Evolutionary conservation across 1,140 invertebrate species (phyloP).

Genomic region (Vollenhovia emeryi): DNA sequence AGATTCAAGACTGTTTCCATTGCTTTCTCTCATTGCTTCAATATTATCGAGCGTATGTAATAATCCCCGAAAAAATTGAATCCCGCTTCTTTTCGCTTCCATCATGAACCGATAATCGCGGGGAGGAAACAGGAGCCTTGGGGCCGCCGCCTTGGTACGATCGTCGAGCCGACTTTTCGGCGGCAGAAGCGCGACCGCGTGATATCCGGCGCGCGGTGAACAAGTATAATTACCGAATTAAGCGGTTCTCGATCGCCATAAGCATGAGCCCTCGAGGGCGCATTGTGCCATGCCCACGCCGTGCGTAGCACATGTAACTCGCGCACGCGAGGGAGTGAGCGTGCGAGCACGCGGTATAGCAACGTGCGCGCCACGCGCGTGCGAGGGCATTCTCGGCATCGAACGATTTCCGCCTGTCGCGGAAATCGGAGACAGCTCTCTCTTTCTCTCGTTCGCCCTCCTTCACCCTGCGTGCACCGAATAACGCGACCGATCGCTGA

Average conservation of each 20-base stretch:
- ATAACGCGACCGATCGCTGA: slow-evolving; percentile 31
- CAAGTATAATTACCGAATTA: slow-evolving; percentile 46
- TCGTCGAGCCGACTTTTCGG: not conserved
- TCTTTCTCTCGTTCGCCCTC: not conserved
- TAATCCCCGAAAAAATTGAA: not conserved
- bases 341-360: slow-evolving; percentile 19
- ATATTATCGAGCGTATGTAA: not conserved
- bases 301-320: not conserved
- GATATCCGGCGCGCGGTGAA: not conserved
- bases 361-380: slow-evolving; percentile 11
- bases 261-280: not conserved
- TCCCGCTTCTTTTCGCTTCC: not conserved
- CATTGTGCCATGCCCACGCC: not conserved
- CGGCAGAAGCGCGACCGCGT: not conserved
- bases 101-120: not conserved
- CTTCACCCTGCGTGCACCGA: not conserved
- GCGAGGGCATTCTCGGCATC: not conserved
- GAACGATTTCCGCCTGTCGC: slow-evolving; percentile 56
- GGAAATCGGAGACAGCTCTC: slow-evolving; percentile 49
- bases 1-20: not conserved
- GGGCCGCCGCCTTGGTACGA: not conserved
- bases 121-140: not conserved
- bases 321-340: not conserved
- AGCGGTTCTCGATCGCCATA: slow-evolving; percentile 4
- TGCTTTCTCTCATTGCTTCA: not conserved